A percentile compares a stretch with the other conserved stretches of the same genome.
These are phyloP conservation scores for Tetragnatha versicolor DNA, from an alignment of 1,140 invertebrate species.

Conservation along the genomic window DNA sequence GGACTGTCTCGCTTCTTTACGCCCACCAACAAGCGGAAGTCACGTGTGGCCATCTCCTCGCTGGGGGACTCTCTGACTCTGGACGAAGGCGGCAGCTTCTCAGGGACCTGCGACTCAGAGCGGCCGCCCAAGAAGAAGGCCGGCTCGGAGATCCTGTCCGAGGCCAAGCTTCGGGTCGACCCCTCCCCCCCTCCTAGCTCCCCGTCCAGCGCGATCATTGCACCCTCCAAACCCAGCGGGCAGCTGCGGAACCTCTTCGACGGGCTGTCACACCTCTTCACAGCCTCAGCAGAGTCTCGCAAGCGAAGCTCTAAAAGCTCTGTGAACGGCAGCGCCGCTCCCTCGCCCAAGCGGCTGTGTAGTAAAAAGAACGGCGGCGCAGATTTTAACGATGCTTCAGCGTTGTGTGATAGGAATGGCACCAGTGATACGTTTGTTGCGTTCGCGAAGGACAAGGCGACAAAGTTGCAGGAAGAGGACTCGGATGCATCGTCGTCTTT, in stretches of 20 bases:
- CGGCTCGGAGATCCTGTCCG: neutral
- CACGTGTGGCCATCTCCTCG: slow-evolving; percentile 55
- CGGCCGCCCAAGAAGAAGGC: neutral
- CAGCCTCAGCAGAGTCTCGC: slow-evolving; percentile 71
- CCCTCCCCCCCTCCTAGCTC: slow-evolving; percentile 19
- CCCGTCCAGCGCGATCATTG: slow-evolving; percentile 47
- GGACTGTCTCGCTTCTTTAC: slow-evolving; percentile 64
- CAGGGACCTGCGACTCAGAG: slow-evolving; percentile 38
- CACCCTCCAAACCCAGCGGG: slow-evolving; percentile 64
- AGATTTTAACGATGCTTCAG: slow-evolving; percentile 21
- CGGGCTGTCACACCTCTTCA: slow-evolving; percentile 83
- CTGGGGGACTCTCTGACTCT: slow-evolving; percentile 34
- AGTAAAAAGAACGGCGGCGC: slow-evolving; percentile 43
- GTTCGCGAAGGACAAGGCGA: neutral
- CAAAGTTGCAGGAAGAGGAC: neutral
- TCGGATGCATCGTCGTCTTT: slow-evolving; percentile 29
- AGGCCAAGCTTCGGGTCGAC: neutral
- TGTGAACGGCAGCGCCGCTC: slow-evolving; percentile 58
- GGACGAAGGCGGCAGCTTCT: slow-evolving; percentile 18
- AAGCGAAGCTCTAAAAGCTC: slow-evolving; percentile 64
- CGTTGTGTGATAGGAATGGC: slow-evolving; percentile 51
- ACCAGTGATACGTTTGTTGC: slow-evolving; percentile 40
- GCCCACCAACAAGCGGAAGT: slow-evolving; percentile 62
- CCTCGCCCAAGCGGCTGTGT: slow-evolving; percentile 52
- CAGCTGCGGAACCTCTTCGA: slow-evolving; percentile 81